phyloP scores from a whole-genome alignment of 2,888 invertebrate genomes.

The Tetragnatha montana region DNA sequence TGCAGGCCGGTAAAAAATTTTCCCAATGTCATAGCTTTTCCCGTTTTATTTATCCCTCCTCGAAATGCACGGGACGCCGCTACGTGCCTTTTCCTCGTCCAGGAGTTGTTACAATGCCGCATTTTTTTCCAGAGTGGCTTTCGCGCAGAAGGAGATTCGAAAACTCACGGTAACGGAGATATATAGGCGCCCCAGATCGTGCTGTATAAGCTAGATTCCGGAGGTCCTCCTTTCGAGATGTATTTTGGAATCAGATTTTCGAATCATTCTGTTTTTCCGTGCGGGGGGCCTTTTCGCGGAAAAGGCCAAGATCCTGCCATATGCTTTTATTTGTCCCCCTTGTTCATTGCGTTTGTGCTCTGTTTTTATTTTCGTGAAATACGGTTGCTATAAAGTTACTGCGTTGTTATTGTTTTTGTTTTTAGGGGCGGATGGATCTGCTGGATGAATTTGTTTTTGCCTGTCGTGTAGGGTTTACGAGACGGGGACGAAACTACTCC shows the following conservation, averaged over 20 bases:
- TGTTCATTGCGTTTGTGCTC: background rate
- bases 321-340: background rate
- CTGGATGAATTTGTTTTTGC: background rate
- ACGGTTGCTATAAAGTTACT: slow-evolving; percentile 33
- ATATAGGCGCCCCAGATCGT: slow-evolving; percentile 24
- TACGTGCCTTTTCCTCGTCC: slow-evolving; percentile 60
- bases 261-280: slow-evolving; percentile 26
- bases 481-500: background rate
- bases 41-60: slow-evolving; percentile 57
- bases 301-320: background rate
- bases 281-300: background rate
- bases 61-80: slow-evolving; percentile 55
- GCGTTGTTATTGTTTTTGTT: slow-evolving; percentile 28
- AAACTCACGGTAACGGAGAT: slow-evolving; percentile 40
- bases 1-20: slow-evolving; percentile 57
- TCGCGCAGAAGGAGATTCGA: slow-evolving; percentile 24
- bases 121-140: slow-evolving; percentile 58
- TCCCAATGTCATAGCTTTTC: slow-evolving; percentile 64
- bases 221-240: slow-evolving; percentile 13
- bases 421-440: background rate
- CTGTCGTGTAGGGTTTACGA: background rate
- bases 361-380: background rate
- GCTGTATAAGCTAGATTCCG: slow-evolving; percentile 55
- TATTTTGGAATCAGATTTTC: slow-evolving; percentile 50
- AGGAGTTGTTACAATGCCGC: slow-evolving; percentile 62